phyloP scores from a whole-genome alignment of 2,797 vertebrate genomes.

The Crax fasciolata region DNA sequence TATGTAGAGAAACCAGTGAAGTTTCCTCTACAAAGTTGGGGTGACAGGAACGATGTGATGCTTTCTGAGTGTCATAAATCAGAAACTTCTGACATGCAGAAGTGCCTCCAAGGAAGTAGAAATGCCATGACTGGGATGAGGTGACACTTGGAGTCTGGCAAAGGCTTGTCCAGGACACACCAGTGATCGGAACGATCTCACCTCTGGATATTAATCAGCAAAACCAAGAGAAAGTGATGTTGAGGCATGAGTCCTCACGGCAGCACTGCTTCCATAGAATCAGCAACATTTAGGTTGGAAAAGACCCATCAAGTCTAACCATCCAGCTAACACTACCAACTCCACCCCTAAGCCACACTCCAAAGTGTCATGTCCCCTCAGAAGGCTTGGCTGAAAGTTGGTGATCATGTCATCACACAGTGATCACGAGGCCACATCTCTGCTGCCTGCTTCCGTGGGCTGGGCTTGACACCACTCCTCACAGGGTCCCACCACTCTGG shows the following conservation, averaged over 20 bases:
- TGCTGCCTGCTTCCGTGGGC: background rate
- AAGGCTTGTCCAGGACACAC: background rate
- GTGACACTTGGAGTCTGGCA: background rate
- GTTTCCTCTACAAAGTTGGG: background rate
- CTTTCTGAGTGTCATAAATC: background rate
- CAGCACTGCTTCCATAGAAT: background rate
- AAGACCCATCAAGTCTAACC: background rate
- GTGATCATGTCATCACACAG: background rate
- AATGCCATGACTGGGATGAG: background rate
- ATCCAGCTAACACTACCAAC: background rate
- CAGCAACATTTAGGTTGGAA: background rate
- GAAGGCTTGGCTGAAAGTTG: background rate
- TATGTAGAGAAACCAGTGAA: background rate
- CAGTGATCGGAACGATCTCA: background rate
- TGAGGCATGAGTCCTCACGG: background rate
- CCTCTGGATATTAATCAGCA: background rate
- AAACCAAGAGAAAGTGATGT: background rate
- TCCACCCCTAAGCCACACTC: background rate
- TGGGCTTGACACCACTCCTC: background rate
- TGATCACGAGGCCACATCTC: background rate
- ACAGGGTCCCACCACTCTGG: accelerated
- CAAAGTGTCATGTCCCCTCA: background rate
- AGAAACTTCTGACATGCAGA: background rate
- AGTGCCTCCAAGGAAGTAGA: background rate
- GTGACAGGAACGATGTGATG: background rate